Evolutionary conservation across 2,113 vertebrate species (phyloP).

Genomic region (Anolis sagrei): DNA sequence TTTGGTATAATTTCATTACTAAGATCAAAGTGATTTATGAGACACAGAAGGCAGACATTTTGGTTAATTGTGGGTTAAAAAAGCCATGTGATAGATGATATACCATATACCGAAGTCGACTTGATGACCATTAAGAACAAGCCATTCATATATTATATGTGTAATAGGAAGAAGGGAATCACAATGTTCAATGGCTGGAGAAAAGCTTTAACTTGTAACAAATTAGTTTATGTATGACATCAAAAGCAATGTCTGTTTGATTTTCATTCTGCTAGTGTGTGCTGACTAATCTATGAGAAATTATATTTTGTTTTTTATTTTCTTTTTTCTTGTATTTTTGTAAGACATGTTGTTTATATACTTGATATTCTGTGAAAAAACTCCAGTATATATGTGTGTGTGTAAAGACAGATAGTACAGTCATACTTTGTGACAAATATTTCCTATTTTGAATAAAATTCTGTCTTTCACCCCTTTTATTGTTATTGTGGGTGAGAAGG

Average conservation of each 20-base stretch:
- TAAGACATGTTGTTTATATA: not conserved
- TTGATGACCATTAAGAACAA: too few relatives aligned
- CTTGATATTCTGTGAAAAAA: not conserved
- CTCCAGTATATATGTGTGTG: not conserved
- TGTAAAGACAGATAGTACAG: not conserved
- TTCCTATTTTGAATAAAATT: not conserved
- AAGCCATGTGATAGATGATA: too few relatives aligned
- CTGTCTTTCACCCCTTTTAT: not conserved
- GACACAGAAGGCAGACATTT: too few relatives aligned
- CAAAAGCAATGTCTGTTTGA: not conserved
- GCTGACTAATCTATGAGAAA: not conserved
- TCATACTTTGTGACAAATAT: not conserved
- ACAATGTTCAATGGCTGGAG: not conserved
- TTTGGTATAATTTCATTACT: too few relatives aligned
- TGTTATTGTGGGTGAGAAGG: not conserved
- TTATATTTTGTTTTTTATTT: not conserved
- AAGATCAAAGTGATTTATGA: too few relatives aligned
- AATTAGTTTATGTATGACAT: not conserved
- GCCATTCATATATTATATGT: not conserved
- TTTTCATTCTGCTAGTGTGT: not conserved
- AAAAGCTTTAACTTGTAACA: not conserved
- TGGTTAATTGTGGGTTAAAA: too few relatives aligned
- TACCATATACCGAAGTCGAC: too few relatives aligned
- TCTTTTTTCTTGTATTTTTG: not conserved
- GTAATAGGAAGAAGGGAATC: not conserved